A percentile compares a stretch with the other conserved stretches of the same genome.
These are phyloP conservation scores for Isoperla grammatica DNA, from an alignment of 2,888 invertebrate species.

Conservation along the genomic window DNA sequence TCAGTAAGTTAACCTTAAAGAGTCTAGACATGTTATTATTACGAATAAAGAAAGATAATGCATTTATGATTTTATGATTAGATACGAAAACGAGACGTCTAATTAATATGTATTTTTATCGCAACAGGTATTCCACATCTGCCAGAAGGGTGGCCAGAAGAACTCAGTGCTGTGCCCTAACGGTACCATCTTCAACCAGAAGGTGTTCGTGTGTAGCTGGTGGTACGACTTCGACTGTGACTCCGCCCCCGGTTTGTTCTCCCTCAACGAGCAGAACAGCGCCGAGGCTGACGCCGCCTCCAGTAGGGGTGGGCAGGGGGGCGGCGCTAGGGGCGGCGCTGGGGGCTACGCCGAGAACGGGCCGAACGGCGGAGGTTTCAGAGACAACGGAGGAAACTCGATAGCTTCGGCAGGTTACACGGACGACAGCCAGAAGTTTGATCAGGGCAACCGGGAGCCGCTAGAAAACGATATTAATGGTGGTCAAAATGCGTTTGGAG, in stretches of 20 bases:
- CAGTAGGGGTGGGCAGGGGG: slow-evolving; percentile 22
- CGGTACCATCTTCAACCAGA: slow-evolving; percentile 52
- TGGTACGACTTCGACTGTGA: slow-evolving; percentile 51
- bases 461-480: too few species aligned
- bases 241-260: slow-evolving; percentile 37
- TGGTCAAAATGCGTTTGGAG: too few species aligned
- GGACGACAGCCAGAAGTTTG: too few species aligned
- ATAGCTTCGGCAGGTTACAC: too few species aligned
- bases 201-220: slow-evolving; percentile 52
- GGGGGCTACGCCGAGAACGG: not conserved
- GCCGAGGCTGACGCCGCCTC: slow-evolving; percentile 37
- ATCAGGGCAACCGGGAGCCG: too few species aligned
- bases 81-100: too few species aligned
- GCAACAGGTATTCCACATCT: slow-evolving; percentile 51
- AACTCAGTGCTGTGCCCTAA: slow-evolving; percentile 51
- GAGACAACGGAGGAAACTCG: not conserved
- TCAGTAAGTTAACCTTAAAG: too few species aligned
- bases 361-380: not conserved
- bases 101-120: too few species aligned
- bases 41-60: too few species aligned
- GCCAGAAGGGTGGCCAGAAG: slow-evolving; percentile 45
- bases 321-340: not conserved
- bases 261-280: slow-evolving; percentile 34
- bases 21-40: too few species aligned
- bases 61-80: too few species aligned